Percentiles rank a stretch among this genome's conserved stretches.
phyloP scores from a whole-genome alignment of 2,113 vertebrate species.

The Centropus unirufus region DNA sequence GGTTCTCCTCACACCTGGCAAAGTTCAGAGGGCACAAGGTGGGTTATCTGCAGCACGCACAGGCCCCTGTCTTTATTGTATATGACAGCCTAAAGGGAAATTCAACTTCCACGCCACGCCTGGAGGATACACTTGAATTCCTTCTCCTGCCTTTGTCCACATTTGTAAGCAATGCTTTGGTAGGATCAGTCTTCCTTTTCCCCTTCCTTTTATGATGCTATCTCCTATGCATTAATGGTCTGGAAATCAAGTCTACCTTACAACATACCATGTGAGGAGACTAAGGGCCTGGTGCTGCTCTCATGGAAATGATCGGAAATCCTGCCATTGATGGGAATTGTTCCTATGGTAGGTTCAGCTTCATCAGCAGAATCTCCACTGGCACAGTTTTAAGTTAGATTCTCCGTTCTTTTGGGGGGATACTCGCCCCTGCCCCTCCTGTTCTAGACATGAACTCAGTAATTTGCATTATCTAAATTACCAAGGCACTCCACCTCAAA shows the following conservation, averaged over 20 bases:
- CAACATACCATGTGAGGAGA: not conserved
- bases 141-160: slow-evolving; percentile 28
- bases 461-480: not conserved
- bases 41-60: not conserved
- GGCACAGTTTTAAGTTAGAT: not conserved
- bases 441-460: not conserved
- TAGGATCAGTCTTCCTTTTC: slow-evolving; percentile 23
- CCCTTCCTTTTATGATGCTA: slow-evolving; percentile 1
- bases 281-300: not conserved
- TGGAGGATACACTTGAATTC: not conserved
- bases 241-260: not conserved
- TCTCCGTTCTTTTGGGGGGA: not conserved
- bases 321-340: slow-evolving; percentile 34
- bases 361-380: not conserved
- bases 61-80: not conserved
- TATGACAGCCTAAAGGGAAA: not conserved
- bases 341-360: not conserved
- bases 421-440: not conserved
- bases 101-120: not conserved
- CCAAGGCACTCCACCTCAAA: not conserved
- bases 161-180: not conserved
- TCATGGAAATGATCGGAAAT: slow-evolving; percentile 25
- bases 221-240: not conserved
- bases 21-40: not conserved
- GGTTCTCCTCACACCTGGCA: not conserved